Evolutionary conservation across 2,888 invertebrate genomes (phyloP).

Genomic region (Eupeodes luniger): DNA sequence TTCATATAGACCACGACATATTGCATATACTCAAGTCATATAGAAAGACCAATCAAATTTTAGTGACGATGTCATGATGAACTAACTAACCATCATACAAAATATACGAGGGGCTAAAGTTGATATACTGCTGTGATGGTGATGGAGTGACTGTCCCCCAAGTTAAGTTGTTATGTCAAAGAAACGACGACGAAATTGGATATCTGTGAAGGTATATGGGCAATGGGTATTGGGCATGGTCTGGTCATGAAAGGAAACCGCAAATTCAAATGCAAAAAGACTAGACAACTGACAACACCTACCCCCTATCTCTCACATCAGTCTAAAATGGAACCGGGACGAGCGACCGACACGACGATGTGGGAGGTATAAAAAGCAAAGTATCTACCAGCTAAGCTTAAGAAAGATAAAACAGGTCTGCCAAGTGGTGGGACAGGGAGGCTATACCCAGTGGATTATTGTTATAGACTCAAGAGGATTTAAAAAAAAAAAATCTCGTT

Average conservation of each 20-base stretch:
- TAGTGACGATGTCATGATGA: conserved; percentile 46
- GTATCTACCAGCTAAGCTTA: background rate
- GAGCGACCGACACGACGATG: no score
- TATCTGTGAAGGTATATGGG: conserved; percentile 31
- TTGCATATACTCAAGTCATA: background rate
- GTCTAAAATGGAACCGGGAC: background rate
- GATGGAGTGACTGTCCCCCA: background rate
- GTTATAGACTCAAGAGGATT: conserved; percentile 73
- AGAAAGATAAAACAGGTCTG: background rate
- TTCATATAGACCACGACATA: background rate
- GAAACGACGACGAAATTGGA: conserved; percentile 60
- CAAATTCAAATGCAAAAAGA: conserved; percentile 55
- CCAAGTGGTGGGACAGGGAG: background rate
- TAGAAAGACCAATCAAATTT: conserved; percentile 56
- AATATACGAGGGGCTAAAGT: background rate
- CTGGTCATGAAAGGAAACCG: conserved; percentile 59
- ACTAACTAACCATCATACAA: conserved; percentile 6
- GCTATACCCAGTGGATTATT: conserved; percentile 57
- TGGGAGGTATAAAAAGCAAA: background rate
- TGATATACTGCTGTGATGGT: background rate
- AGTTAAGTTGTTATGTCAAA: conserved; percentile 39
- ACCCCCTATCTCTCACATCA: background rate
- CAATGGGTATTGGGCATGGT: background rate
- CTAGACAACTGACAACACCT: background rate
- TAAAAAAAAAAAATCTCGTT: conserved; percentile 54